Base-by-base conservation (phyloP, 2,888 invertebrate genomes). In the Anthoptus insignis region DNA sequence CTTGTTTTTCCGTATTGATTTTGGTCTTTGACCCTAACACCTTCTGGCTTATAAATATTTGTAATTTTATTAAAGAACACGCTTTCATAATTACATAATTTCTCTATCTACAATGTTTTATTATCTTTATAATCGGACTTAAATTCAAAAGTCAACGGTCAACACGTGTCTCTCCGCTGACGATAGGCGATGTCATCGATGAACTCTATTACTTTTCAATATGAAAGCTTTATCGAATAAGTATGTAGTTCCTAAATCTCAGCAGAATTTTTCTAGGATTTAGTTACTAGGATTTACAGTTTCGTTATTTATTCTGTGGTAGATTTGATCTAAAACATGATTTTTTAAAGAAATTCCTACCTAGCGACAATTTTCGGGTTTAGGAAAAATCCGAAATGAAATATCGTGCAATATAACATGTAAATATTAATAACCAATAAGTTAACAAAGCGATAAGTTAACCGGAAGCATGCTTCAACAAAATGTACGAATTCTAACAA, bases 71-170 rank as follows among this genome's bases (percentile, higher is more conserved):
- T 27, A 27, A 3, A 27, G n/a, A n/a, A n/a, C n/a, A n/a, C n/a
- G 7, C 27, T 7, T 27, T 7, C 7, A 27, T 5, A 27, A 5
- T 27, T 27, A 27, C 27, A 5, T 27, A 5, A 27, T 27, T 8
- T 13, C 14, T n/a, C 19, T 13, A 45, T 45, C 21, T 45, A 45
- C 21, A 45, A 21, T 21, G 21, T 21, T 45, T 45, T 21, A 11
- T 45, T 21, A 13, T 45, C 19, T 45, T 3, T 19, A 21, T 45
- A 45, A 45, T 45, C 13, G 1, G 45, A 13, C 47, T 47, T n/a
- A 24, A 24, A 47, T 47, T 47, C 47, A 47, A 47, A n/a, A 47
- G 47, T 47, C 42, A 47, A 47, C 24, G 24, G 22, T 47, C 22
- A 47, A 47, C 47, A 47, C 47, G 47, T 47, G 47, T 47, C 42